Base-by-base conservation (phyloP, 2,797 vertebrate species). In the Tympanoctomys barrerae region DNA sequence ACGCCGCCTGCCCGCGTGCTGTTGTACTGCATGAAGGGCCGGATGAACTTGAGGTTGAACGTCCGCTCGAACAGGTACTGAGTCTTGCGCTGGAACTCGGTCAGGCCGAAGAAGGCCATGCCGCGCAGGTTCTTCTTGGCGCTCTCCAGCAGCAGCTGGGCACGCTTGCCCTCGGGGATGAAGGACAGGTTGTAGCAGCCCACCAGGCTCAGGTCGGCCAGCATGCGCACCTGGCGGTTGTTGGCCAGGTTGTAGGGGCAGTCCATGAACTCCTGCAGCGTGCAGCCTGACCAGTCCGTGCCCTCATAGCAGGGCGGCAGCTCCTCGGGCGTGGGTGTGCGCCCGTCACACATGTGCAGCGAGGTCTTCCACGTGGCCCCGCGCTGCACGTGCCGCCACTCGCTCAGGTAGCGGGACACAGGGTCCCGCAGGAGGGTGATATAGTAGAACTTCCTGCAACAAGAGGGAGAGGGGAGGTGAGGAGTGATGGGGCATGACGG, bases 161-260 rank as follows among this genome's bases (percentile, higher is more conserved):
- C 99, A 13, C 99, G 98, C 98, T 99, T 99, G 98, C 99, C 99
- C 98, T 99, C 99, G 0, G 99, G 99, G 75, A 99, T 99, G 73
- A 99, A 99, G 78, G 99, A 99, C 99, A 99, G 99, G 98, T 99
- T 99, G 98, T 99, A 99, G 99, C 99, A 99, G 98, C 99, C 99
- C 94, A 99, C 99, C 21, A 99, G 98, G 98, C 99, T 99, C 97
- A 99, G 98, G 98, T 99, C 99, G 0, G 99, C 99, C 91, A 99
- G 97, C 99, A 99, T 99, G 80, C 99, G 99, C 75, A 99, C 99
- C 96, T 99, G 98, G 96, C 99, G 99, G 98, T 99, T 99, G 98
- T 99, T 99, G 98, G 99, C 99, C 98, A 99, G 97, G 96, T 99
- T 99, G 97, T 99, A 99, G 0, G 99, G 99, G 98, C 99, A 99